Evolutionary conservation across 2,888 invertebrate species (phyloP).

Genomic region (Rhabditoides inermis): DNA sequence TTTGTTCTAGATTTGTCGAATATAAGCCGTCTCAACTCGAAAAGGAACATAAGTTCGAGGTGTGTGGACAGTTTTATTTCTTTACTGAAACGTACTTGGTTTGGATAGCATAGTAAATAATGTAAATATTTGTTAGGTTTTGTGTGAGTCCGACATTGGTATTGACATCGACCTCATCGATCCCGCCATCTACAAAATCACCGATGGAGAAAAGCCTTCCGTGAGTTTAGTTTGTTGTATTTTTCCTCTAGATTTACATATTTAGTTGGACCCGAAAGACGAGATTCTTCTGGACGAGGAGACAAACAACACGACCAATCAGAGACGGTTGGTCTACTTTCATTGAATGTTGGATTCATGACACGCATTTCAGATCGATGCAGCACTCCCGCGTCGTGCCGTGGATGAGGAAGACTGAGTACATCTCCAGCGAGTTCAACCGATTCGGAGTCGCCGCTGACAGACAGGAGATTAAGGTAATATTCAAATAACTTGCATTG

Average conservation of each 20-base stretch:
- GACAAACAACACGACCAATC: constrained; percentile 63
- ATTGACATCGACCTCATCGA: constrained; percentile 94
- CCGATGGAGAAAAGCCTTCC: constrained; percentile 53
- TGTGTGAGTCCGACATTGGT: constrained; percentile 93
- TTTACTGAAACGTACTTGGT: background rate
- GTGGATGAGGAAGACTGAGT: constrained; percentile 94
- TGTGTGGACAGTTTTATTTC: constrained; percentile 55
- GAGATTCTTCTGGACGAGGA: constrained; percentile 93
- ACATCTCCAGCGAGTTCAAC: constrained; percentile 96
- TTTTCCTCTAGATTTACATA: background rate
- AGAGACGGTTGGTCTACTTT: constrained; percentile 61
- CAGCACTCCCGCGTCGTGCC: constrained; percentile 95
- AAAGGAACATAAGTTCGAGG: constrained; percentile 77
- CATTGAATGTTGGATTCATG: constrained; percentile 3
- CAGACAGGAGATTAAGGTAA: constrained; percentile 79
- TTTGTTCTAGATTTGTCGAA: constrained; percentile 72
- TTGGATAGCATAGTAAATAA: background rate
- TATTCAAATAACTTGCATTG: constrained; percentile 15
- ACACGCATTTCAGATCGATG: constrained; percentile 62
- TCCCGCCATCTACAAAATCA: constrained; percentile 80
- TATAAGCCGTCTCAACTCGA: constrained; percentile 92
- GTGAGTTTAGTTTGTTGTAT: background rate
- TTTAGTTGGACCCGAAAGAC: constrained; percentile 68
- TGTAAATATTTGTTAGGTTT: constrained; percentile 21
- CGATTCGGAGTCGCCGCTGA: constrained; percentile 91